Percentiles rank a stretch among this genome's conserved stretches.
phyloP scores from a whole-genome alignment of 2,113 vertebrate genomes.

The Ictidomys tridecemlineatus region DNA sequence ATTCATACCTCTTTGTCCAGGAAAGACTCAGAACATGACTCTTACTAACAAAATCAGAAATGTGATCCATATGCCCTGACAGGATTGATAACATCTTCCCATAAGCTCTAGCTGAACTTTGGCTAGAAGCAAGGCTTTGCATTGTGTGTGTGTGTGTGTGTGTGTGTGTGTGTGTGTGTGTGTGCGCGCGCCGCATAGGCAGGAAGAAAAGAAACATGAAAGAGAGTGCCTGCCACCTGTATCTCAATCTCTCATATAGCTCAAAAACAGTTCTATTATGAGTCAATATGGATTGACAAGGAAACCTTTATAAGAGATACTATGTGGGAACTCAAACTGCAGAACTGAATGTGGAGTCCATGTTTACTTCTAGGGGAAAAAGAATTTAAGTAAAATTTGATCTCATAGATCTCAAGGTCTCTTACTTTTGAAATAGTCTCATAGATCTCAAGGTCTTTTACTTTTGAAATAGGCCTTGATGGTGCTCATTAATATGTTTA shows the following conservation, averaged over 20 bases:
- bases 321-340: not conserved
- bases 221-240: too few relatives aligned
- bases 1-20: not conserved
- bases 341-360: not conserved
- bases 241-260: not conserved
- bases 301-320: not conserved
- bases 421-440: too few relatives aligned
- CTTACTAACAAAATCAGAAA: not conserved
- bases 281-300: not conserved
- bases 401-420: too few relatives aligned
- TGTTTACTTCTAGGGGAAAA: not conserved
- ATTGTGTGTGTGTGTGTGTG: not conserved
- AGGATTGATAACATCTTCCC: not conserved
- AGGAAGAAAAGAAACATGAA: not conserved
- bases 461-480: too few relatives aligned
- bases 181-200: too few relatives aligned
- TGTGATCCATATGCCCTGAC: not conserved
- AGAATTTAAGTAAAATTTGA: not conserved
- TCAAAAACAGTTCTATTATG: not conserved
- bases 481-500: too few relatives aligned
- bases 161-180: not conserved
- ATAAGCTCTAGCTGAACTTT: not conserved
- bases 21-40: not conserved
- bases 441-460: too few relatives aligned
- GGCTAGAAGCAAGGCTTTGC: not conserved